Conservation (phyloP, 92 coral and sea anemone genomes). For the Parazoanthus darwini region DNA sequence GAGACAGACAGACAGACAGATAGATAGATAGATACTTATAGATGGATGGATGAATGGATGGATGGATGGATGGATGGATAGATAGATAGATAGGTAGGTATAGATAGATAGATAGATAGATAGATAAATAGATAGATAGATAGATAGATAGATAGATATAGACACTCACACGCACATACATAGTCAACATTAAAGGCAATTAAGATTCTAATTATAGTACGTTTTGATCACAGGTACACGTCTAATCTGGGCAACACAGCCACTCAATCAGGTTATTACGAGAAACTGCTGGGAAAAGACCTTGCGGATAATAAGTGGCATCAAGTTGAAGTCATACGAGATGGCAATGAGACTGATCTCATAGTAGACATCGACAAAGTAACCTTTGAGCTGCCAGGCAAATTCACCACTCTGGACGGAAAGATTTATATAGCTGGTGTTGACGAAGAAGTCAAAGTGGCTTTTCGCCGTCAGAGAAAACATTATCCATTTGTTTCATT, state of each 20-base stretch:
- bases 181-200: no score
- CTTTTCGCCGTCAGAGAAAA: slow-evolving; percentile 30
- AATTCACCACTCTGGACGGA: slow-evolving; percentile 52
- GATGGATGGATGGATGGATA: no score
- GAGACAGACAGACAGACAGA: no score
- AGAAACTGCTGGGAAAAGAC: slow-evolving; percentile 51
- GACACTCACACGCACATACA: no score
- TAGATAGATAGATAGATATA: no score
- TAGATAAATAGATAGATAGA: no score
- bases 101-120: no score
- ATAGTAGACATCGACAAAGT: slow-evolving; percentile 46
- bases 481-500: slow-evolving; percentile 54
- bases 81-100: no score
- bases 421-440: slow-evolving; percentile 72
- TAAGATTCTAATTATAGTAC: neutral
- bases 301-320: slow-evolving; percentile 90
- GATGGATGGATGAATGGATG: no score
- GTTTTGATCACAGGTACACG: slow-evolving; percentile 60
- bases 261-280: slow-evolving; percentile 61
- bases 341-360: slow-evolving; percentile 39
- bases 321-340: slow-evolving; percentile 68
- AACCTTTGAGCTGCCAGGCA: slow-evolving; percentile 46
- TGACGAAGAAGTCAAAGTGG: slow-evolving; percentile 46
- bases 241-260: slow-evolving; percentile 55
- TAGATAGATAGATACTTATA: no score